phyloP scores from a whole-genome alignment of 1,140 invertebrate genomes.

The Drosophila burlai region DNA sequence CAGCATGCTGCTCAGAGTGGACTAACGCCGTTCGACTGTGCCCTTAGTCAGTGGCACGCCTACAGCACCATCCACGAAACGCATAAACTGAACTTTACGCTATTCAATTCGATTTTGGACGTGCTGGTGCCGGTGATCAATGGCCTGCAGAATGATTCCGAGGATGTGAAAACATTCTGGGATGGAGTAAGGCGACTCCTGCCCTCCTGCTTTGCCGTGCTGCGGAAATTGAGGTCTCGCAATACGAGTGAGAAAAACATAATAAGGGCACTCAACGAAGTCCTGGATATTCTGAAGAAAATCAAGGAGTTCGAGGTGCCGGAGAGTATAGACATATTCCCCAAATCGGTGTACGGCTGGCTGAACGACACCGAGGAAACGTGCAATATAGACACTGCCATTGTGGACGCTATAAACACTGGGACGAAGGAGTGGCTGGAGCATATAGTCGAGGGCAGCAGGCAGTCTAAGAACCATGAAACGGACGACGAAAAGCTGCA shows the following conservation, averaged over 20 bases:
- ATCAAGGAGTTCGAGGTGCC: constrained; percentile 87
- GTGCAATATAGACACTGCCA: constrained; percentile 87
- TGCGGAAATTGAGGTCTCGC: constrained; percentile 91
- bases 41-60: constrained; percentile 91
- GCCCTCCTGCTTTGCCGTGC: constrained; percentile 90
- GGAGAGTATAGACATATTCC: constrained; percentile 89
- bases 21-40: constrained; percentile 88
- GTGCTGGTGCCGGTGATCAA: constrained; percentile 89
- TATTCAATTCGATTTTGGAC: constrained; percentile 90
- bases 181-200: constrained; percentile 90
- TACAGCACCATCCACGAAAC: constrained; percentile 90
- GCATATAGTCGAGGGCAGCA: constrained; percentile 90
- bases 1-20: constrained; percentile 97
- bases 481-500: constrained; percentile 89
- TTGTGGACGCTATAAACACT: constrained; percentile 89
- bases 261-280: constrained; percentile 88
- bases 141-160: constrained; percentile 87
- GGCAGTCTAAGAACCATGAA: constrained; percentile 86
- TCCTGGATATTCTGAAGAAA: constrained; percentile 89
- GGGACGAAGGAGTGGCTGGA: constrained; percentile 92
- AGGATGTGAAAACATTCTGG: constrained; percentile 92
- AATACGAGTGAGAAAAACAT: constrained; percentile 89
- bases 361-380: constrained; percentile 86
- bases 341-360: constrained; percentile 89
- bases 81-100: constrained; percentile 90